phyloP scores from a whole-genome alignment of 2,888 invertebrate species.

The Pterostichus madidus region DNA sequence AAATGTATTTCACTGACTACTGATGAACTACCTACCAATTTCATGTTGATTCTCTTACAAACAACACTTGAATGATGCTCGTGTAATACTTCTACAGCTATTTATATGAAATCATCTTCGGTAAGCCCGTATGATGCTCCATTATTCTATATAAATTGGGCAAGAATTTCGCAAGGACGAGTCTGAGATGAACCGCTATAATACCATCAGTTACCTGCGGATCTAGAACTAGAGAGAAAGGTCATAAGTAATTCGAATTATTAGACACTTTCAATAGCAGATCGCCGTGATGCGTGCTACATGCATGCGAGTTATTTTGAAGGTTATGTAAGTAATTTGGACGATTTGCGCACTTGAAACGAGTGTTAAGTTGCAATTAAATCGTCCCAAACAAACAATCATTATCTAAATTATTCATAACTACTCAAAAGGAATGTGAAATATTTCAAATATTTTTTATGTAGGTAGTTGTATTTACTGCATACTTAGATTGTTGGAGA shows the following conservation, averaged over 20 bases:
- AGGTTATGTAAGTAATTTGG: constrained; percentile 34
- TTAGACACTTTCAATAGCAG: constrained; percentile 57
- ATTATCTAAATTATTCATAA: too few species aligned
- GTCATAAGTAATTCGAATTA: constrained; percentile 61
- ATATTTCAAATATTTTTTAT: too few species aligned
- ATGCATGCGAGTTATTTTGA: constrained; percentile 14
- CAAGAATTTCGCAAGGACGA: constrained; percentile 65
- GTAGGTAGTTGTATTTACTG: too few species aligned
- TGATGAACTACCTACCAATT: constrained; percentile 67
- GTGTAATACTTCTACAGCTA: constrained; percentile 24
- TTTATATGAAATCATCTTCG: constrained; percentile 63
- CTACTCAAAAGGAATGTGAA: too few species aligned
- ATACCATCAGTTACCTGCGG: constrained; percentile 29
- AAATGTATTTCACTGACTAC: too few species aligned
- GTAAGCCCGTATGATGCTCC: constrained; percentile 51
- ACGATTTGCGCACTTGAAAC: not conserved
- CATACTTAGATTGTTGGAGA: too few species aligned
- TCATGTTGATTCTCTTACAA: constrained; percentile 67
- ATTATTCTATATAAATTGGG: constrained; percentile 66
- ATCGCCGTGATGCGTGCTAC: not conserved
- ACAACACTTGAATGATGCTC: constrained; percentile 55
- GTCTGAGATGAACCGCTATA: constrained; percentile 20
- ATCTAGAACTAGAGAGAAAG: constrained; percentile 35
- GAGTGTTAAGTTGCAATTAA: constrained; percentile 7
- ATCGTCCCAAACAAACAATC: too few species aligned